Conservation (phyloP, 1,140 invertebrate genomes). For the Teleopsis dalmanni region DNA sequence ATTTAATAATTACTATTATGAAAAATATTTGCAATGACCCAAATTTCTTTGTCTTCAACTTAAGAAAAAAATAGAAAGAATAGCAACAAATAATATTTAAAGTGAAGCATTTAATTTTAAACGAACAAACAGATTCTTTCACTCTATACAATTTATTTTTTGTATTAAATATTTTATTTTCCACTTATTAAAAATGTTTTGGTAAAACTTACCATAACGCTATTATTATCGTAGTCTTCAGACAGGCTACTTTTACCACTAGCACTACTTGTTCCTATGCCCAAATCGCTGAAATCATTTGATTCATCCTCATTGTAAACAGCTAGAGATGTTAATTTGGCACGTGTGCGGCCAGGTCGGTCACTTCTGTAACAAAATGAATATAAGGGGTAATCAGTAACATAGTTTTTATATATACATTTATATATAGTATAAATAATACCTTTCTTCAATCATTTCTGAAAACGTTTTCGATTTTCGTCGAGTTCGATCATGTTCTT, state of each 20-base stretch:
- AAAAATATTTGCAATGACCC: too few species aligned
- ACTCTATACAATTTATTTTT: too few species aligned
- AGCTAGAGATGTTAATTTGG: slow-evolving; percentile 53
- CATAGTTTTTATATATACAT: neutral
- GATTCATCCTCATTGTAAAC: slow-evolving; percentile 69
- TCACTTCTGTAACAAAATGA: slow-evolving; percentile 49
- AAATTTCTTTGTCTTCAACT: too few species aligned
- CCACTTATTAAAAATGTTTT: too few species aligned
- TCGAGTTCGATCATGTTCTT: slow-evolving; percentile 63
- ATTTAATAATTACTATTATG: too few species aligned
- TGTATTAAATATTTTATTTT: too few species aligned
- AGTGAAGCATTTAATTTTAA: too few species aligned
- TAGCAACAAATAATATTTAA: too few species aligned
- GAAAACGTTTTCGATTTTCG: slow-evolving; percentile 84
- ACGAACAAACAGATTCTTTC: too few species aligned
- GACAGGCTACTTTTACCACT: slow-evolving; percentile 64
- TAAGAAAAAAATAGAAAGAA: too few species aligned
- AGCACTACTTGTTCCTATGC: slow-evolving; percentile 69
- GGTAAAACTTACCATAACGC: slow-evolving; percentile 60
- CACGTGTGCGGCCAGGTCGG: slow-evolving; percentile 33
- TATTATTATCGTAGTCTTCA: slow-evolving; percentile 63
- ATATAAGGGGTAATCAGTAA: neutral
- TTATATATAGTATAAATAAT: slow-evolving; percentile 16
- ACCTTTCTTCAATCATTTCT: slow-evolving; percentile 89
- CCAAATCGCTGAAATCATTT: slow-evolving; percentile 74